Conservation (phyloP, 92 coral and sea anemone species). For the Epizoanthus stellaris region DNA sequence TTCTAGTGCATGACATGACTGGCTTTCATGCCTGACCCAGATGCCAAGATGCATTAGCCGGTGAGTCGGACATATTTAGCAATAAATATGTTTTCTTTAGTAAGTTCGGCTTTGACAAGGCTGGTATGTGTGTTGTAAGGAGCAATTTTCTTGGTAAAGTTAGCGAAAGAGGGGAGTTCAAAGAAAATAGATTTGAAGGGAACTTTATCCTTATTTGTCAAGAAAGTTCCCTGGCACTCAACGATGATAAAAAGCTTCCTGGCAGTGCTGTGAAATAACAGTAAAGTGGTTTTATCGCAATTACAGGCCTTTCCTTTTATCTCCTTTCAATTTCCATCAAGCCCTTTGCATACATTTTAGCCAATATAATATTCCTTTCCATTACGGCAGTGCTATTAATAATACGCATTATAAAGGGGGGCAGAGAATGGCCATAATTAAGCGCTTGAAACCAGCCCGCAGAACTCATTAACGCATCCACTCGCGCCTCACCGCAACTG, state of each 20-base stretch:
- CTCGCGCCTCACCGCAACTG: conserved; percentile 35
- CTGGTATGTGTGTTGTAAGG: not conserved
- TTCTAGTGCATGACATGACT: not conserved
- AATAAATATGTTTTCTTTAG: conserved; percentile 12
- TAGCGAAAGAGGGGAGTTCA: not conserved
- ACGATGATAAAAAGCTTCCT: conserved; percentile 46
- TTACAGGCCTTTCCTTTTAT: conserved; percentile 67
- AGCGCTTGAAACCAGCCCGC: conserved; percentile 59
- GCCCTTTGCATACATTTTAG: conserved; percentile 74
- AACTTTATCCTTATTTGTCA: conserved; percentile 37
- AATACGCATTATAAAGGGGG: conserved; percentile 62
- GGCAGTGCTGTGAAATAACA: conserved; percentile 33
- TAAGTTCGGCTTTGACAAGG: not conserved
- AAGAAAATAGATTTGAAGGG: conserved; percentile 19
- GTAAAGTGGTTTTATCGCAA: conserved; percentile 71
- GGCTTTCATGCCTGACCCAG: not conserved
- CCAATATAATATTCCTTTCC: conserved; percentile 68
- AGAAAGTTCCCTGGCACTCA: conserved; percentile 31
- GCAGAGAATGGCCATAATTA: conserved; percentile 68
- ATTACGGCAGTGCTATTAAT: conserved; percentile 75
- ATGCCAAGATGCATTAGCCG: conserved; percentile 22
- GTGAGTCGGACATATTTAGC: conserved; percentile 21
- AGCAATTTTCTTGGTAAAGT: conserved; percentile 23
- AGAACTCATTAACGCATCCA: conserved; percentile 61
- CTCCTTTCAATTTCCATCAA: conserved; percentile 61